Evolutionary conservation across 2,888 invertebrate genomes (phyloP).

Genomic region (Griposia aprilina): DNA sequence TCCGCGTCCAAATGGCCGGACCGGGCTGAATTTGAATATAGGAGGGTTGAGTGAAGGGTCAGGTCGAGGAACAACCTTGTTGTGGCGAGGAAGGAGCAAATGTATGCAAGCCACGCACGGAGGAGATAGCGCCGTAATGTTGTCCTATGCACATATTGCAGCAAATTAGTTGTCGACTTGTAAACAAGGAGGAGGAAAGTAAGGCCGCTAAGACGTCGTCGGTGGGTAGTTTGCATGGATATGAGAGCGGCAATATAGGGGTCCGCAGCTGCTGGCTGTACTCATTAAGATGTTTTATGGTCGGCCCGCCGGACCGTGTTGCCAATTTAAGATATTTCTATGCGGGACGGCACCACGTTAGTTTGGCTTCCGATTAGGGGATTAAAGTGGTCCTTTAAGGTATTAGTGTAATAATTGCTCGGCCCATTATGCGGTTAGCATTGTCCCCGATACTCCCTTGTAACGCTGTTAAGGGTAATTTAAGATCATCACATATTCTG

Average conservation of each 20-base stretch:
- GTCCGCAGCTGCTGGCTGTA: conserved; percentile 89
- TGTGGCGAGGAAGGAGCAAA: conserved; percentile 85
- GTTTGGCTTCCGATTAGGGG: conserved; percentile 90
- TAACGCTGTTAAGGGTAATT: conserved; percentile 70
- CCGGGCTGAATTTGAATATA: conserved; percentile 89
- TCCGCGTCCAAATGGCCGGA: conserved; percentile 91
- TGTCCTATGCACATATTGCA: conserved; percentile 91
- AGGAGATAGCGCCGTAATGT: conserved; percentile 89
- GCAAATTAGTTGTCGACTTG: conserved; percentile 91
- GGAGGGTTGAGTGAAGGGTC: conserved; percentile 88
- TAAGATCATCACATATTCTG: conserved; percentile 68
- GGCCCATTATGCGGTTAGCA: conserved; percentile 86
- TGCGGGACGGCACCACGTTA: conserved; percentile 89
- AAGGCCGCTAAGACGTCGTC: conserved; percentile 88
- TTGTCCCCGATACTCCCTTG: conserved; percentile 77
- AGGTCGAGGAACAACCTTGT: conserved; percentile 80
- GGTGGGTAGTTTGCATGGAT: conserved; percentile 91
- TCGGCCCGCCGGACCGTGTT: conserved; percentile 89
- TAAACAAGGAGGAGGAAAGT: conserved; percentile 89
- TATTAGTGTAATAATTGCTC: conserved; percentile 89
- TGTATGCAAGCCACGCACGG: conserved; percentile 90
- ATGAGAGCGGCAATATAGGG: conserved; percentile 90
- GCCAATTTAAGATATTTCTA: conserved; percentile 91
- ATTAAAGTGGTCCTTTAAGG: conserved; percentile 89
- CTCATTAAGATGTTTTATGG: conserved; percentile 91